Conservation (phyloP, 2,888 invertebrate species). For the Polydrusus tereticollis region DNA sequence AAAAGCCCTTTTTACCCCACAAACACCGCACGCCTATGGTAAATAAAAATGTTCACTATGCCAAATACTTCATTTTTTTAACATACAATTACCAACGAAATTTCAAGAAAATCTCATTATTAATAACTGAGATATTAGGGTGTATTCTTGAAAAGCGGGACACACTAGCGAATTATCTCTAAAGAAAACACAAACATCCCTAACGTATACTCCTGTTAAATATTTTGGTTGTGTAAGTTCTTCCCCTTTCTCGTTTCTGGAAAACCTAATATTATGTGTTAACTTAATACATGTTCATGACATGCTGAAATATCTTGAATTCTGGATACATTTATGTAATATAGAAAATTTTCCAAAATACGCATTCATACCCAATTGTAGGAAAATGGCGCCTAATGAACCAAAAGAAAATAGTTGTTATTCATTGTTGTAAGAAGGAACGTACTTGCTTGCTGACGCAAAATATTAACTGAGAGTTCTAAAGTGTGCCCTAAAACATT, state of each 20-base stretch:
- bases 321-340: background rate
- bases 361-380: background rate
- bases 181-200: background rate
- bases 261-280: background rate
- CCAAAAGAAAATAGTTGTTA: background rate
- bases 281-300: background rate
- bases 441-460: background rate
- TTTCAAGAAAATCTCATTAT: too few relatives aligned
- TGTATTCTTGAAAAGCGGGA: too few relatives aligned
- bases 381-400: background rate
- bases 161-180: background rate
- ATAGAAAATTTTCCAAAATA: background rate
- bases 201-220: background rate
- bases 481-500: slow-evolving; percentile 36
- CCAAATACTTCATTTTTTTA: too few relatives aligned
- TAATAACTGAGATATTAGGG: too few relatives aligned
- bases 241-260: background rate
- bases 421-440: background rate
- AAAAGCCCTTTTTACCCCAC: too few relatives aligned
- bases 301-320: background rate
- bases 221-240: background rate
- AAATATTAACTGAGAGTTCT: slow-evolving; percentile 8
- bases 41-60: too few relatives aligned
- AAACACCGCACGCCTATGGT: too few relatives aligned
- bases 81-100: too few relatives aligned